Evolutionary conservation across 2,888 invertebrate genomes (phyloP).

Genomic region (Teinopalpus imperialis): DNA sequence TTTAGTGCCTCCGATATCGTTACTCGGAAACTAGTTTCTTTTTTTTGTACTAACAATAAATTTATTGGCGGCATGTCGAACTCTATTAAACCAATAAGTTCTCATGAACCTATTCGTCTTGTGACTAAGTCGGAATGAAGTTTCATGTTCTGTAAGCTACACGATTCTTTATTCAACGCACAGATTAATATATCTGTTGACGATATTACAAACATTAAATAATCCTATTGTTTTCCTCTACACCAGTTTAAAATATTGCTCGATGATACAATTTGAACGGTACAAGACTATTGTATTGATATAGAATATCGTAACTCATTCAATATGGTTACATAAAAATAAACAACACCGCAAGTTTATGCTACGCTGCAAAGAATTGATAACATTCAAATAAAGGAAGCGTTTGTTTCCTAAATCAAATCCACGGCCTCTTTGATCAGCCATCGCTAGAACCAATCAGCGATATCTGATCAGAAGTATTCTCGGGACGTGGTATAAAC

Average conservation of each 20-base stretch:
- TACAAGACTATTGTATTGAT: constrained; percentile 3
- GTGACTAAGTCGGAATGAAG: constrained; percentile 11
- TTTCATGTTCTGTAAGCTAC: constrained; percentile 4
- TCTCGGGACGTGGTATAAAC: constrained; percentile 24
- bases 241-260: constrained; percentile 12
- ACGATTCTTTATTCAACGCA: constrained; percentile 3
- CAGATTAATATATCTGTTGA: constrained; percentile 19
- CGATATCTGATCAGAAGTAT: constrained; percentile 27
- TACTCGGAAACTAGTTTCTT: constrained; percentile 47
- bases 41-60: constrained; percentile 39
- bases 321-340: constrained; percentile 22
- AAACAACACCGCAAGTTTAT: constrained; percentile 25
- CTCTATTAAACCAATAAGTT: constrained; percentile 24
- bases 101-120: constrained; percentile 16
- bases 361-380: constrained; percentile 23
- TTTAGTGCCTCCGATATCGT: constrained; percentile 44
- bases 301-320: constrained; percentile 24
- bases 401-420: constrained; percentile 25
- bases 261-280: constrained; percentile 6
- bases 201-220: constrained; percentile 10
- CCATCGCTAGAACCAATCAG: constrained; percentile 23
- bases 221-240: constrained; percentile 15
- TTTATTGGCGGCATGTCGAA: constrained; percentile 31
- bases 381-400: constrained; percentile 27
- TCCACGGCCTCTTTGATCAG: constrained; percentile 25